Percentiles rank a stretch among this genome's conserved stretches.
Evolutionary conservation across 2,888 invertebrate genomes (phyloP).

Genomic region (Clivina fossor): DNA sequence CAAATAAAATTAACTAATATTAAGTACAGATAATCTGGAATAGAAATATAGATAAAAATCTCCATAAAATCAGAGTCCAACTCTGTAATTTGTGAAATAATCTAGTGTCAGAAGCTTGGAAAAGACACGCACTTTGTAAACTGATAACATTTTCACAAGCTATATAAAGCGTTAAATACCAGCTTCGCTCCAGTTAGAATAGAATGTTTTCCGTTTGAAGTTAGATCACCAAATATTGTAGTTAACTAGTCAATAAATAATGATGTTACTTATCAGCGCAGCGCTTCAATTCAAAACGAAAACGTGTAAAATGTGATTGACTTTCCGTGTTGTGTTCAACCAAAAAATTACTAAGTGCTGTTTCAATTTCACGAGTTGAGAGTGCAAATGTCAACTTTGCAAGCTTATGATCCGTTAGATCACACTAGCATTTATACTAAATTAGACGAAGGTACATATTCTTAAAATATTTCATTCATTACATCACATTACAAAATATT

Average conservation of each 20-base stretch:
- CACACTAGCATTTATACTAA: conserved; percentile 69
- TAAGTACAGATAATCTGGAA: no score
- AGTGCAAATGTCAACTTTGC: conserved; percentile 32
- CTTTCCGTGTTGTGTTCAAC: not conserved
- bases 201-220: no score
- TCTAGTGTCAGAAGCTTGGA: conserved; percentile 2
- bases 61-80: conserved; percentile 11
- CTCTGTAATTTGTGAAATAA: conserved; percentile 24
- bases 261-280: not conserved
- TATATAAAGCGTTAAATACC: conserved; percentile 31
- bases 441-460: conserved; percentile 55
- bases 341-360: not conserved
- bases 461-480: conserved; percentile 11
- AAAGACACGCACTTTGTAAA: conserved; percentile 28
- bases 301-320: not conserved
- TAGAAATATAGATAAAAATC: no score
- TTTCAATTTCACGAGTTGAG: not conserved
- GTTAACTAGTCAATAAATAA: no score
- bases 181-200: not conserved
- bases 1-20: no score
- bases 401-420: conserved; percentile 48
- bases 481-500: no score
- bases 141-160: conserved; percentile 29
- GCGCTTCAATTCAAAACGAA: not conserved
- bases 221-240: no score